These are phyloP conservation scores for Sesia apiformis DNA, from an alignment of 2,888 invertebrate genomes.

Conservation along the genomic window DNA sequence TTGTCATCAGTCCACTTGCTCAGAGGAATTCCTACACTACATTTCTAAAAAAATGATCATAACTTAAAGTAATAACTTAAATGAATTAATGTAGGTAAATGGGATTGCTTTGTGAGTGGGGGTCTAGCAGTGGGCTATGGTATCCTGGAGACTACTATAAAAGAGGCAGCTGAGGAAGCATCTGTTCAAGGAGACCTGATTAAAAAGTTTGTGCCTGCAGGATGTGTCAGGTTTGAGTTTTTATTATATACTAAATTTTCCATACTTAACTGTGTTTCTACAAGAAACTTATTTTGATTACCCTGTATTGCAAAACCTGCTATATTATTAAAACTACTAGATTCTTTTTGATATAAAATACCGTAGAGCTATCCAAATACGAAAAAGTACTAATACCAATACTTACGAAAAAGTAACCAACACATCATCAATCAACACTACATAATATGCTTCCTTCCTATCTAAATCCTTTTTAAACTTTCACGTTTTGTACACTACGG, in stretches of 20 bases:
- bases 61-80: too few relatives aligned
- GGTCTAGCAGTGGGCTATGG: slow-evolving; percentile 92
- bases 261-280: background rate
- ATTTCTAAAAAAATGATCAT: too few relatives aligned
- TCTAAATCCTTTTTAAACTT: too few relatives aligned
- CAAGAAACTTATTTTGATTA: background rate
- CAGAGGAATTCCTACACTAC: too few relatives aligned
- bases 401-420: too few relatives aligned
- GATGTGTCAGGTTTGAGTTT: slow-evolving; percentile 81
- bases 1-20: too few relatives aligned
- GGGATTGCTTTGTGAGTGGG: slow-evolving; percentile 97
- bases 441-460: too few relatives aligned
- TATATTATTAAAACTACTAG: background rate
- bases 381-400: too few relatives aligned
- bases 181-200: slow-evolving; percentile 88
- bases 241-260: background rate
- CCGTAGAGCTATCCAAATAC: too few relatives aligned
- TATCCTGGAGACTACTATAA: slow-evolving; percentile 90
- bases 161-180: slow-evolving; percentile 96
- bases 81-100: slow-evolving; percentile 73
- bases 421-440: too few relatives aligned
- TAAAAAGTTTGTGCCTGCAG: slow-evolving; percentile 83
- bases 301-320: background rate
- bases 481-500: too few relatives aligned
- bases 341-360: background rate